These are phyloP conservation scores for Alcedo quadribrachys DNA, from an alignment of 2,797 vertebrate species.

Conservation along the genomic window DNA sequence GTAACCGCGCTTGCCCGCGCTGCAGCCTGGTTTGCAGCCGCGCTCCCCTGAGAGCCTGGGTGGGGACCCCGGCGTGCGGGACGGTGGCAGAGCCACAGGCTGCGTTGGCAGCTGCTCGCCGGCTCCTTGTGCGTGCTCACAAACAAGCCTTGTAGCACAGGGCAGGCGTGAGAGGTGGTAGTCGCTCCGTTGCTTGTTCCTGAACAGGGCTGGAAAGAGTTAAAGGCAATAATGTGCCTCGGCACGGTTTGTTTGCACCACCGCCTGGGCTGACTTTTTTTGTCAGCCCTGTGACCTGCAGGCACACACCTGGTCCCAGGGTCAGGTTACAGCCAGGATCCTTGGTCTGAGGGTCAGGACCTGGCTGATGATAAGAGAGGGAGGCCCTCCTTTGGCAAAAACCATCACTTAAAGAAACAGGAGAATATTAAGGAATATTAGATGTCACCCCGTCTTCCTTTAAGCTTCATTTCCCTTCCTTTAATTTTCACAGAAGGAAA, in stretches of 20 bases:
- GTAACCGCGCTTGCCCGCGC: background rate
- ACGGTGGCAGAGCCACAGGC: rapidly evolving
- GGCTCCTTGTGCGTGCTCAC: background rate
- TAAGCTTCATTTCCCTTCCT: constrained; percentile 71
- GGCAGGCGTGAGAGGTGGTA: rapidly evolving
- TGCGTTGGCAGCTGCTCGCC: background rate
- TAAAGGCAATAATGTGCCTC: constrained; percentile 74
- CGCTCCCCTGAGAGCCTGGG: background rate
- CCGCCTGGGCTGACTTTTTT: constrained; percentile 74
- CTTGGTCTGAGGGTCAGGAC: constrained; percentile 89
- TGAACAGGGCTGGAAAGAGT: constrained; percentile 61
- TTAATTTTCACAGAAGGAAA: constrained; percentile 77
- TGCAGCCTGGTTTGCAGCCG: background rate
- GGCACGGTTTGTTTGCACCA: constrained; percentile 78
- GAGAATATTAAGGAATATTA: constrained; percentile 77
- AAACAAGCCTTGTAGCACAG: background rate
- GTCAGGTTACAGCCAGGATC: constrained; percentile 92
- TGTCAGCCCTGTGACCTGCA: constrained; percentile 88
- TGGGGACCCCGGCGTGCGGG: background rate
- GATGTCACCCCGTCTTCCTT: constrained; percentile 67
- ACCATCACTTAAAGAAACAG: constrained; percentile 76
- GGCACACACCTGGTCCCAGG: constrained; percentile 94
- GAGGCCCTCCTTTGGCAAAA: constrained; percentile 85
- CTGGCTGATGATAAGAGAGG: constrained; percentile 83
- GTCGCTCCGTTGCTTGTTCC: background rate